Evolutionary conservation across 2,888 invertebrate genomes (phyloP).

Genomic region (Schizotus pectinicornis): DNA sequence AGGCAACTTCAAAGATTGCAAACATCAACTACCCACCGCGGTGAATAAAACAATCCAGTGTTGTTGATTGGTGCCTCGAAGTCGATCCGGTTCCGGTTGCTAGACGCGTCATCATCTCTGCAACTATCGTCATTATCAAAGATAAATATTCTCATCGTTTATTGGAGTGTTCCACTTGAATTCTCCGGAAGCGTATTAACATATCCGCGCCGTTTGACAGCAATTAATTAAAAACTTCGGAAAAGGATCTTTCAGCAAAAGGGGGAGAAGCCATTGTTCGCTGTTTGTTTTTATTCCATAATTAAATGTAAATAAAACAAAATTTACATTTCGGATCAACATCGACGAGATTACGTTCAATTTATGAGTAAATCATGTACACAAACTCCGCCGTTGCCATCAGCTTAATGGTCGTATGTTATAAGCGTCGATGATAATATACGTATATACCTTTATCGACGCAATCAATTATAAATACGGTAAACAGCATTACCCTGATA

Average conservation of each 20-base stretch:
- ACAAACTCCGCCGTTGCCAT: conserved; percentile 12
- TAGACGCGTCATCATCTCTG: too few relatives aligned
- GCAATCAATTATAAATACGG: conserved; percentile 19
- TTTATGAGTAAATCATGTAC: conserved; percentile 32
- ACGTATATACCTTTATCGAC: conserved; percentile 13
- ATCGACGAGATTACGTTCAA: conserved; percentile 36
- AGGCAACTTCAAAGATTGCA: too few relatives aligned
- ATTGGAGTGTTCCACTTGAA: too few relatives aligned
- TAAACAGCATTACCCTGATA: conserved; percentile 11
- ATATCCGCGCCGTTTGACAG: conserved; percentile 7
- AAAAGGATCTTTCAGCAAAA: conserved; percentile 9
- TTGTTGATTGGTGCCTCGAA: too few relatives aligned
- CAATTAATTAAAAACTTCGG: conserved; percentile 22
- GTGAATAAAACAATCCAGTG: too few relatives aligned
- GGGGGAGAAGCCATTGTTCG: conserved; percentile 29
- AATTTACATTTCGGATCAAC: conserved; percentile 38
- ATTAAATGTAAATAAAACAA: conserved; percentile 43
- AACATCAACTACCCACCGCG: too few relatives aligned
- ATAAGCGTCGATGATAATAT: conserved; percentile 13
- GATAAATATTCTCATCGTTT: too few relatives aligned
- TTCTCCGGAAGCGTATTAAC: too few relatives aligned
- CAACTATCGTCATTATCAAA: too few relatives aligned
- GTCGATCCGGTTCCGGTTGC: too few relatives aligned
- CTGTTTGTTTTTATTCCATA: conserved; percentile 42
- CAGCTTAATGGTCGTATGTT: conserved; percentile 14